Base-by-base conservation (phyloP, 2,888 invertebrate species). In the Tridacna crocea region DNA sequence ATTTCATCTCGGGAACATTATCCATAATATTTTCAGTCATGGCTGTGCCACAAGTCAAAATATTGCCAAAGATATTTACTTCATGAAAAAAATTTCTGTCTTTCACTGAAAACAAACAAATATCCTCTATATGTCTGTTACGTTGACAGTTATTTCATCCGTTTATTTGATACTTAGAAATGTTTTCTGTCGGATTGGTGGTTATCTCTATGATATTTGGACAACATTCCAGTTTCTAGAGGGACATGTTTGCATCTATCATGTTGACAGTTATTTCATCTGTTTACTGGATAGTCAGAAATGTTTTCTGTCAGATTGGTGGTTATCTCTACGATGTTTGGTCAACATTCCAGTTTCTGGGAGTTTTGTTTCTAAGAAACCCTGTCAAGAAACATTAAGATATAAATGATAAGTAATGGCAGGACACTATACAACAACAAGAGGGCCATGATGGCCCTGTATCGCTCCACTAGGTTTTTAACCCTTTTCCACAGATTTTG, bases 341-440 rank as follows among this genome's bases (percentile, higher is more conserved):
- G 72, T 77, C 61, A 77, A 48, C 60, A 55, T 72, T 2, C 77
- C 77, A 36, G 72, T 77, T 51, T 77, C 77, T 19, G 63, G 46
- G 0, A 91, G 84, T n/a, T 91, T 82, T 24, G 93, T 93, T 72
- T 93, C 92, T 66, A 93, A 82, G 79, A 93, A 93, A 12, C 93
- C 93, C 92, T 92, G 87, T 13, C 89, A 70, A n/a, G 27, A 10
- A 27, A 65, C 3, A 55, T 55, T 61, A 61, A 19, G 24, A 22
- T 61, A 61, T 58, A 58, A n/a, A 58, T 58, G n/a, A 2, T 4
- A n/a, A 58, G 10, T 19, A 58, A 58, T n/a, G 10, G n/a, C 2
- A 19, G 17, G 19, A 58, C 4, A 58, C 58, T 58, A 6, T 17
- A 36, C n/a, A n/a, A n/a, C n/a, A n/a, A n/a, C n/a, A 22, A n/a